A percentile compares a stretch with the other conserved stretches of the same genome.
Evolutionary conservation across 2,888 invertebrate genomes (phyloP).

Genomic region (Sthenelais limicola): DNA sequence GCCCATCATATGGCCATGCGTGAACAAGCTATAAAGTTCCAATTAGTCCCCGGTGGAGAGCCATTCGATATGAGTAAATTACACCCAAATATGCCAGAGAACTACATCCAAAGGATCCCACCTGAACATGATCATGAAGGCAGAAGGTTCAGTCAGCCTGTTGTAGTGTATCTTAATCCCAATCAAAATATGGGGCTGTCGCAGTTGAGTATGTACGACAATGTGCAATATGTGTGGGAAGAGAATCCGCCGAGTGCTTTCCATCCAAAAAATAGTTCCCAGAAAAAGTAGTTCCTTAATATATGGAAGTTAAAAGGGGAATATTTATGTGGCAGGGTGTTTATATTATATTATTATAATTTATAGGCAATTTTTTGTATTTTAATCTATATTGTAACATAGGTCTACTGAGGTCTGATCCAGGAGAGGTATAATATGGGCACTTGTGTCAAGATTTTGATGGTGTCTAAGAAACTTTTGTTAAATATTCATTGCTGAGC

Average conservation of each 20-base stretch:
- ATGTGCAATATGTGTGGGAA: conserved; percentile 49
- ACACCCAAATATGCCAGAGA: conserved; percentile 30
- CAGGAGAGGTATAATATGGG: no score
- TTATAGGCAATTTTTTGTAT: no score
- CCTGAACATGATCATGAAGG: conserved; percentile 26
- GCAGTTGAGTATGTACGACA: conserved; percentile 50
- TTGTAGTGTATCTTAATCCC: conserved; percentile 34
- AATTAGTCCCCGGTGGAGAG: conserved; percentile 14
- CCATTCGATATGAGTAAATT: background rate
- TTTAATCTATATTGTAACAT: no score
- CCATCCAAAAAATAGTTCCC: no score
- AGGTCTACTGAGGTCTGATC: no score
- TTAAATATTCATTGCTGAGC: no score
- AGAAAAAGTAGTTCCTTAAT: no score
- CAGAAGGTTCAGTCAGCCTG: conserved; percentile 37
- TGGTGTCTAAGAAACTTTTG: no score
- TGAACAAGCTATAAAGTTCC: conserved; percentile 4
- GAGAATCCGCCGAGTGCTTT: conserved; percentile 33
- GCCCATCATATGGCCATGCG: conserved; percentile 14
- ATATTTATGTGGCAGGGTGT: no score
- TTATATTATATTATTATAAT: no score
- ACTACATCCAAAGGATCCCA: conserved; percentile 28
- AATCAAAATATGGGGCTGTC: conserved; percentile 41
- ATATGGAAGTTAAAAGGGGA: no score
- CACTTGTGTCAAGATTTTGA: no score